Evolutionary conservation across 2,113 vertebrate genomes (phyloP).

Genomic region (Hypocryptadius cinnamomeus): DNA sequence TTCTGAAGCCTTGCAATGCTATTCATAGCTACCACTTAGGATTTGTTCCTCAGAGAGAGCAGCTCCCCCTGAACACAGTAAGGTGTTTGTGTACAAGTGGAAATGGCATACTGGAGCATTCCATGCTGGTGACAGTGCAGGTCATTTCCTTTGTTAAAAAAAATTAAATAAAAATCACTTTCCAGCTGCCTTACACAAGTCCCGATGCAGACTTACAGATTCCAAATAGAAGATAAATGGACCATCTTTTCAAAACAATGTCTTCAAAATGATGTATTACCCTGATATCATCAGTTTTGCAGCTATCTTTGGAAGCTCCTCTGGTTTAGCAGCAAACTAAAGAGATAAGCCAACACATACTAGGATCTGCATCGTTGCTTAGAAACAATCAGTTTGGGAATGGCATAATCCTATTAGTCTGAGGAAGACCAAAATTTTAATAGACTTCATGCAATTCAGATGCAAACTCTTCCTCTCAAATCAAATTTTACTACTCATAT

Average conservation of each 20-base stretch:
- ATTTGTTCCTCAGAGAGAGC: neutral
- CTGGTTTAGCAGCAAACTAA: constrained; percentile 14
- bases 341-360: constrained; percentile 39
- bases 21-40: neutral
- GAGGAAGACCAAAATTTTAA: constrained; percentile 46
- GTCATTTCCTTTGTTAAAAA: neutral
- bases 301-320: constrained; percentile 33
- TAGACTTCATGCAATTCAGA: constrained; percentile 45
- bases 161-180: neutral
- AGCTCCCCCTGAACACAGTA: neutral
- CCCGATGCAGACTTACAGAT: neutral
- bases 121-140: neutral
- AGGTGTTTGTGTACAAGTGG: neutral
- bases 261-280: neutral
- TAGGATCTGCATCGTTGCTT: constrained; percentile 60
- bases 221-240: neutral
- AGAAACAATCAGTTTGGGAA: constrained; percentile 61
- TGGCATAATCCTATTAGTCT: constrained; percentile 45
- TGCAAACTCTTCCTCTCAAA: constrained; percentile 41
- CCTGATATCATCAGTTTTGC: constrained; percentile 36
- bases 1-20: neutral
- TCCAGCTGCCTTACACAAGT: neutral
- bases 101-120: neutral
- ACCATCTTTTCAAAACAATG: neutral
- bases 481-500: neutral